Evolutionary conservation across 2,113 vertebrate genomes (phyloP).

Genomic region (Toxotes chatareus): DNA sequence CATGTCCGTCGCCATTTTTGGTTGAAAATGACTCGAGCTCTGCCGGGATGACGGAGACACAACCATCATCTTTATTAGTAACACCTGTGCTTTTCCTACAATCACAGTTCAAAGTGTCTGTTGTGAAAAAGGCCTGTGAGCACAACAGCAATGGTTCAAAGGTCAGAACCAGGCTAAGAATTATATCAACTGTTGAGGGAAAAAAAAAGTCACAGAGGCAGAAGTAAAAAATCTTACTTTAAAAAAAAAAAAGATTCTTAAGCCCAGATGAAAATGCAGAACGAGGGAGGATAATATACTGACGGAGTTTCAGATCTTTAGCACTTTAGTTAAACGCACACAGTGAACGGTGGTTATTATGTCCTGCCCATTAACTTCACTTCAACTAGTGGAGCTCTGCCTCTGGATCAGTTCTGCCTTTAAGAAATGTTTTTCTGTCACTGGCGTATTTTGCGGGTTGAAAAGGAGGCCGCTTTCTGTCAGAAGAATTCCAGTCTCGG

Average conservation of each 20-base stretch:
- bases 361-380: conserved; percentile 30
- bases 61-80: background rate
- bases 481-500: conserved; percentile 36
- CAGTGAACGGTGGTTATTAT: conserved; percentile 29
- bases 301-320: conserved; percentile 26
- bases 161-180: conserved; percentile 30
- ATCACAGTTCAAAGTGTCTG: conserved; percentile 2
- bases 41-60: background rate
- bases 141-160: conserved; percentile 20
- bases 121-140: conserved; percentile 16
- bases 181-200: conserved; percentile 40
- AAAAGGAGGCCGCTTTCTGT: background rate
- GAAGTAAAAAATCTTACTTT: conserved; percentile 18
- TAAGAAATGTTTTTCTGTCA: background rate
- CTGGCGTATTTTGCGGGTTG: conserved; percentile 23
- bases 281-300: conserved; percentile 19
- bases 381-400: background rate
- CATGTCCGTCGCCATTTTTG: background rate
- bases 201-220: conserved; percentile 17
- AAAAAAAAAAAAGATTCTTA: conserved; percentile 36
- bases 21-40: background rate
- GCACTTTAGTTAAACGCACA: conserved; percentile 28
- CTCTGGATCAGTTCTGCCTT: background rate
- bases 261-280: background rate
- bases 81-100: conserved; percentile 6